Percentiles rank a stretch among this genome's conserved stretches.
Evolutionary conservation across 2,113 vertebrate species (phyloP).

Genomic region (Poeciliopsis turrubarensis): DNA sequence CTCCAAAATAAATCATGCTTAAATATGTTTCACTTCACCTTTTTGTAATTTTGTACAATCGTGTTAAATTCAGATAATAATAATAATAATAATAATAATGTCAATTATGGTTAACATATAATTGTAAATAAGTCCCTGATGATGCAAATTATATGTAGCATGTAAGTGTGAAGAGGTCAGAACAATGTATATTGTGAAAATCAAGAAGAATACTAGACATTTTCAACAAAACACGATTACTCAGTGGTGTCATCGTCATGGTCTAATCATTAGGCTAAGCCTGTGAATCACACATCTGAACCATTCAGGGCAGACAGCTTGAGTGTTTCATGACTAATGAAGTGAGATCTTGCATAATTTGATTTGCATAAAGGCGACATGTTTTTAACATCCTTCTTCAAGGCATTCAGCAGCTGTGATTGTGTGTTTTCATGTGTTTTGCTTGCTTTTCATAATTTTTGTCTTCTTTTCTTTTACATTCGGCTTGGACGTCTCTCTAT

Average conservation of each 20-base stretch:
- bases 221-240: background rate
- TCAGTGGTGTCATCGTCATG: background rate
- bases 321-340: constrained; percentile 3
- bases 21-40: too few species aligned
- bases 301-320: constrained; percentile 5
- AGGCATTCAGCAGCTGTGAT: background rate
- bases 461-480: background rate
- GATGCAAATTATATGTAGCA: too few species aligned
- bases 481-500: background rate
- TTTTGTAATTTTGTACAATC: too few species aligned
- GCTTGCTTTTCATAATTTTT: background rate
- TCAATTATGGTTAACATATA: too few species aligned
- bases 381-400: background rate
- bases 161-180: too few species aligned
- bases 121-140: too few species aligned
- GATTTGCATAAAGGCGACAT: background rate
- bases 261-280: background rate
- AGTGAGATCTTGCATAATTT: background rate
- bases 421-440: background rate
- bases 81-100: too few species aligned
- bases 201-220: background rate
- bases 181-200: too few species aligned
- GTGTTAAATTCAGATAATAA: too few species aligned
- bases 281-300: constrained; percentile 35
- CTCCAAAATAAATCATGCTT: too few species aligned